Evolutionary conservation across 2,113 vertebrate species (phyloP), one percentile per base, ranked within the genome.

Genomic region (Labeo catla): DNA sequence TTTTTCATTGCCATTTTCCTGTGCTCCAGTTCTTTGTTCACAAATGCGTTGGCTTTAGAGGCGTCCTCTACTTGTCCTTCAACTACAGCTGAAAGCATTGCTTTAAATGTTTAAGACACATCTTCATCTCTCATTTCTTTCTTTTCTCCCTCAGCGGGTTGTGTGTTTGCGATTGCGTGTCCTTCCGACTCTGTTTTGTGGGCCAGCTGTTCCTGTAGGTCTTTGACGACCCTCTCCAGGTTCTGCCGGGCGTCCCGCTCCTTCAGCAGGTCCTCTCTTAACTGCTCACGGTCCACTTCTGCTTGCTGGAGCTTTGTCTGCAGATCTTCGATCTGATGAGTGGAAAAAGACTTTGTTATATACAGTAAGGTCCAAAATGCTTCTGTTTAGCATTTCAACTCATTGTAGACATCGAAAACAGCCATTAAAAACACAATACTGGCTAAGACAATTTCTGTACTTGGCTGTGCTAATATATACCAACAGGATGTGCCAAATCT

Each of bases 291-390:
- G 85, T 99, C 98, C 0, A 96, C 96, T 87, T 99, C 98, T 0
- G 97, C 97, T 0, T 97, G 97, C 94, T 97, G 97, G 8, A 99
- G 96, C 93, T 99, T 98, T 59, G 96, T 92, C 81, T 99, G 97
- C 73, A 99, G 92, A 90, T 97, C 97, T 90, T 99, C 97, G 0
- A 99, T 99, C 98, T 99, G 90, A 73, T 11, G 3, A 81, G 15
- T 12, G 2, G 6, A 74, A 8, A 0, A 34, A 65, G 80, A 4
- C 39, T 4, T 39, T 39, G 5, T 39, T 39, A 39, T 39, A 3
- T 39, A 39, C 39, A 39, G 3, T 39, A 39, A 5, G 39, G 39
- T 39, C 39, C 39, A 4, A 61, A 61, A 61, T 4, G 59, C 59
- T 63, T 57, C 54, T 11, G 21, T 63, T 57, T 21, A 57, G 54